phyloP scores from a whole-genome alignment of 1,140 invertebrate genomes.

The Formica exsecta region DNA sequence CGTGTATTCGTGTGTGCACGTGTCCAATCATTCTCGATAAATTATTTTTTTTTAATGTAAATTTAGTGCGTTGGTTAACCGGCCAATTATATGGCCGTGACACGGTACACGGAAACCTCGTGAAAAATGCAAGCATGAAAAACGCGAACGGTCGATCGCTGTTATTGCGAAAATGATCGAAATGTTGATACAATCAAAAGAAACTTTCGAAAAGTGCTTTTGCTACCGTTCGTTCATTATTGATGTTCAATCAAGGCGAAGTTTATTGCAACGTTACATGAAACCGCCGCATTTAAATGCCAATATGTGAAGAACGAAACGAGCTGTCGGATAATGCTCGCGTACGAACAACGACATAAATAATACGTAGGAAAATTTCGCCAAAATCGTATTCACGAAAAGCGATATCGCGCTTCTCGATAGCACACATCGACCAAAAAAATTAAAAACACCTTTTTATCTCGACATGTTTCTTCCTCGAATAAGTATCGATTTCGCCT shows the following conservation, averaged over 20 bases:
- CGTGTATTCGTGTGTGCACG: too few relatives aligned
- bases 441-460: slow-evolving; percentile 4
- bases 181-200: slow-evolving; percentile 14
- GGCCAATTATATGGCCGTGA: slow-evolving; percentile 30
- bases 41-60: slow-evolving; percentile 35
- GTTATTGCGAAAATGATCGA: not conserved
- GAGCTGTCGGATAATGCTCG: slow-evolving; percentile 34
- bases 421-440: not conserved
- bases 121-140: slow-evolving; percentile 42
- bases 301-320: slow-evolving; percentile 29
- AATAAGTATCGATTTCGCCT: slow-evolving; percentile 7
- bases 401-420: slow-evolving; percentile 3
- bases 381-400: slow-evolving; percentile 14
- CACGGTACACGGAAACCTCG: not conserved
- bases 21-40: too few relatives aligned
- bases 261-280: slow-evolving; percentile 36
- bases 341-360: slow-evolving; percentile 9
- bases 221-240: not conserved
- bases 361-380: slow-evolving; percentile 34
- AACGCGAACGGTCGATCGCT: not conserved
- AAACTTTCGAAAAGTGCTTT: not conserved
- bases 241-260: slow-evolving; percentile 47
- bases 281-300: slow-evolving; percentile 34
- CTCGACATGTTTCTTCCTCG: not conserved
- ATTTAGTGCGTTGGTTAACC: slow-evolving; percentile 21